Evolutionary conservation across 2,113 vertebrate genomes (phyloP).

Genomic region (Stercorarius parasiticus): DNA sequence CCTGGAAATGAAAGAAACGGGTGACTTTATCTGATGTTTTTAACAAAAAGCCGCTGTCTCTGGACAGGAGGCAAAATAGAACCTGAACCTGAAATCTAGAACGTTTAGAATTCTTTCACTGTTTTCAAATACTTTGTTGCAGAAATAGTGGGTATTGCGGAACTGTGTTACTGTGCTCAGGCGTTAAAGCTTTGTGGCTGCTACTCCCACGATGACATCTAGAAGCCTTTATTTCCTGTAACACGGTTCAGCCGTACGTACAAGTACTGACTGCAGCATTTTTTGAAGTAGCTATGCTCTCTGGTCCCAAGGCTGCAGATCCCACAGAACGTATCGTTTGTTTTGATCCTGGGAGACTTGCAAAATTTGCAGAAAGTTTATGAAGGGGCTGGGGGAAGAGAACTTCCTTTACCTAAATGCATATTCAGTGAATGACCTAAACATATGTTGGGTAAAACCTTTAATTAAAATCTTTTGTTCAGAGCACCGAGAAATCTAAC

Average conservation of each 20-base stretch:
- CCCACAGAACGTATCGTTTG: accelerated
- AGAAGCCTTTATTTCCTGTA: not conserved
- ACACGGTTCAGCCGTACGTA: not conserved
- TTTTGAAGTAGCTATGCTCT: not conserved
- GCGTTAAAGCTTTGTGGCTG: not conserved
- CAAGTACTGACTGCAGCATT: not conserved
- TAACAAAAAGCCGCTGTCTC: not conserved
- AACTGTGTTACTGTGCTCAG: not conserved
- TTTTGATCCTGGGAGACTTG: not conserved
- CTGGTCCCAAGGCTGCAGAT: not conserved
- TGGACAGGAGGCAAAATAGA: not conserved
- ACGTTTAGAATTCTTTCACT: not conserved
- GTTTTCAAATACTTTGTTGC: not conserved
- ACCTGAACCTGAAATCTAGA: not conserved
- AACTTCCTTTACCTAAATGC: not conserved
- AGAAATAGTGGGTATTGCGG: not conserved
- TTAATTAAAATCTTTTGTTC: too few species aligned
- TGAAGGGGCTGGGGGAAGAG: not conserved
- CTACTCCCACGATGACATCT: not conserved
- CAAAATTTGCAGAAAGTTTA: not conserved
- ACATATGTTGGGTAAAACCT: not conserved
- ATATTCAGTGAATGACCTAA: not conserved
- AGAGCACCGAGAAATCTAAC: not conserved
- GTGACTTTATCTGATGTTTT: not conserved
- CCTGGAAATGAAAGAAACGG: not conserved